These are phyloP conservation scores for Coelogynopora nodosa DNA, from an alignment of 2,888 invertebrate genomes.

Conservation along the genomic window DNA sequence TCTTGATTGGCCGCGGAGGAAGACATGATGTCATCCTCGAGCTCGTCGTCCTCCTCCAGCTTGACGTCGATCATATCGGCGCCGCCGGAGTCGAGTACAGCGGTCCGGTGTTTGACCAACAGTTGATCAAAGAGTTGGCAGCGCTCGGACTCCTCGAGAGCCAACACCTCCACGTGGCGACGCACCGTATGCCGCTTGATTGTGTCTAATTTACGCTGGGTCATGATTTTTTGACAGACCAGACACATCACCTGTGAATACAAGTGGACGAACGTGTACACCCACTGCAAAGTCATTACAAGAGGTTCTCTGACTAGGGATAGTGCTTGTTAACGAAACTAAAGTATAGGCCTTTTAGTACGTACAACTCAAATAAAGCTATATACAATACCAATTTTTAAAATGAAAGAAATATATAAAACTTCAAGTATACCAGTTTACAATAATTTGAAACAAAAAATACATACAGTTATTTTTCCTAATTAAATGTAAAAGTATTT, in stretches of 20 bases:
- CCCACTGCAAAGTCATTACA: too few relatives aligned
- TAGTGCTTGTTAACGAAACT: too few relatives aligned
- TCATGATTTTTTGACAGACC: constrained; percentile 45
- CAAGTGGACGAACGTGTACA: too few relatives aligned
- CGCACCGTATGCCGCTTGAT: constrained; percentile 45
- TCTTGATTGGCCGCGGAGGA: too few relatives aligned
- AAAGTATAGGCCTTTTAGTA: too few relatives aligned
- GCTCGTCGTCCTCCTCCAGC: neutral
- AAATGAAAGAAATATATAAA: too few relatives aligned
- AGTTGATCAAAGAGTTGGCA: constrained; percentile 39
- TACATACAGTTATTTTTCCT: too few relatives aligned
- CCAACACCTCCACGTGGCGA: constrained; percentile 41
- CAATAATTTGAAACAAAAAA: too few relatives aligned
- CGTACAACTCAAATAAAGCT: too few relatives aligned
- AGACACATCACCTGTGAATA: constrained; percentile 43
- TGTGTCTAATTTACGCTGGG: constrained; percentile 45
- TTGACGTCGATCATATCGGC: neutral
- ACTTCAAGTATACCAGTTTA: neutral
- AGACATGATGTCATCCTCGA: neutral
- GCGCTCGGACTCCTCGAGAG: constrained; percentile 38
- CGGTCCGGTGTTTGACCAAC: constrained; percentile 23
- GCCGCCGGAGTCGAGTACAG: neutral
- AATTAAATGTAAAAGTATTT: too few relatives aligned
- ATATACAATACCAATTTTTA: too few relatives aligned
- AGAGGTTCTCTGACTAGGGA: too few relatives aligned